Base-by-base conservation (phyloP, 2,797 vertebrate species). In the Anniella stebbinsi region DNA sequence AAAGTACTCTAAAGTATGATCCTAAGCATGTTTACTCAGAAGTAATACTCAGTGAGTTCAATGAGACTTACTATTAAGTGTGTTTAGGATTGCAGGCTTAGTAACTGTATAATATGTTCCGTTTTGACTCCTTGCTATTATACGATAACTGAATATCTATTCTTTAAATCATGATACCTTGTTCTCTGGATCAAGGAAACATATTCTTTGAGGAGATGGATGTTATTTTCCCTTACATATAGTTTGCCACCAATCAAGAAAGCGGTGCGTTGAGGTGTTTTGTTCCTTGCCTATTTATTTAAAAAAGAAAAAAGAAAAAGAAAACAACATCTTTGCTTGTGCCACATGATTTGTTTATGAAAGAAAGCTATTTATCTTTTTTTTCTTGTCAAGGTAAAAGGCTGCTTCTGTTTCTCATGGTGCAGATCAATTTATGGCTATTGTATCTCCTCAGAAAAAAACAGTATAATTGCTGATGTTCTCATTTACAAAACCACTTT, bases 151-250 rank as follows among this genome's bases (percentile, higher is more conserved):
- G 87, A 91, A 2, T 11, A 0, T 28, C 36, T 86, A 28, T 67
- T 75, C 41, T 92, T 89, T 92, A 93, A 95, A 76, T 93, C 76
- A 38, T 87, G 33, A 0, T 12, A 75, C 28, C 28, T 81, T 92
- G 70, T 94, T 92, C 88, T 94, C 84, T 90, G 75, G 88, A 91
- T 89, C 30, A 80, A 86, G 72, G 75, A 45, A 90, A 45, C 72
- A 2, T 77, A 6, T 88, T 95, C 41, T 87, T 63, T 76, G 33
- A 67, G n/a, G 75, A 67, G 17, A 6, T 54, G 18, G 21, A 48
- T 41, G 90, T 91, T 21, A 87, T 76, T 57, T 30, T 94, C 30
- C 76, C 13, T 6, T 10, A 18, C 88, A 36, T 5, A 5, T 84
- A 72, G 38, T 76, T 88, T 80, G 86, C 78, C 33, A 4, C 45